Evolutionary conservation across 2,888 invertebrate genomes (phyloP), one percentile per base, ranked within the genome.

Genomic region (Metopia argyrocephala): DNA sequence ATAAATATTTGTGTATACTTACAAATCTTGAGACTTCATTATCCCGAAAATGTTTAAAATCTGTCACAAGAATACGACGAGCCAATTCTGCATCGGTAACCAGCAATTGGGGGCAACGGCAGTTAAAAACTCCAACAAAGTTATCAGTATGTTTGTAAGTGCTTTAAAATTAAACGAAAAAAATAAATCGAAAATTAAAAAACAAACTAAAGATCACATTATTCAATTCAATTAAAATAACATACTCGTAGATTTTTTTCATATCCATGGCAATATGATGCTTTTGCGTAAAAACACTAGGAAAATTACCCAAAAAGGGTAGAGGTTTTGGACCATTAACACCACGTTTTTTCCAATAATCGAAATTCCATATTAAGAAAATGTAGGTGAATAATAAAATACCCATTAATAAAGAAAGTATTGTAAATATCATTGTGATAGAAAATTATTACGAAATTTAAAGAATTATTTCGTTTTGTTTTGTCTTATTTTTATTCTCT

Each of bases 1-100:
- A 31, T 31, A 12, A 12, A 31, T 12, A 3, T 31, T 12, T 31
- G 12, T 31, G 12, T 31, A 38, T 28, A 86, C 86, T 81, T 73
- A 89, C 89, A 85, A 85, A 85, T 50, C 45, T 64, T 0, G 85
- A 73, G 20, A 83, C 64, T 75, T 88, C 88, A 70, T 89, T 89
- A 65, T 90, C 90, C 52, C 87, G 88, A 76, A 91, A 91, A 64
- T 85, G 82, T 1, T 89, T 87, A 46, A 91, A 92, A 48, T 91
- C 90, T 25, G 86, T 89, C 2, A 91, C 89, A n/a, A 90, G 85
- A 7, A 92, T 83, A 28, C 88, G 87, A 4, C 82, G 86, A 0
- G 89, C 85, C 18, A 89, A 82, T 18, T 91, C 89, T 0, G 90
- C 89, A 82, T 89, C 90, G 2, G 86, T 83, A 0, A 91, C n/a